Base-by-base conservation (phyloP, 2,113 vertebrate species). In the Syngnathoides biaculeatus region DNA sequence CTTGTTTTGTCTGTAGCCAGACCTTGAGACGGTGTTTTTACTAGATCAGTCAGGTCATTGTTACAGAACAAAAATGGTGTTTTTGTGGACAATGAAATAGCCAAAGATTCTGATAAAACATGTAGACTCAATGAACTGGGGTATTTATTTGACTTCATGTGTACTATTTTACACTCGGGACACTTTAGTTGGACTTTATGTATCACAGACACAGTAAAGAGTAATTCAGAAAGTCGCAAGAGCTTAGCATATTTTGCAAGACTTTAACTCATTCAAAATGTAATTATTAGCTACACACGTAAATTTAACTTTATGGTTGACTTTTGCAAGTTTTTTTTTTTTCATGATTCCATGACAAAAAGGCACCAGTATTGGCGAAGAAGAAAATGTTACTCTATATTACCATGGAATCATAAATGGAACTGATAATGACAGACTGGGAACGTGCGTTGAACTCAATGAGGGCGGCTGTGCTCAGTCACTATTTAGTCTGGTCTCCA, bases 1-100 rank as follows among this genome's bases (percentile, higher is more conserved):
- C 70, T 85, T 86, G 88, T 89, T 89, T 86, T 79, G 81, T 79
- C 84, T 88, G 17, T 58, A 14, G 61, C 59, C 24, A 60, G 71
- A 75, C 74, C 77, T 82, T 19, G 50, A 81, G 80, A 72, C 65
- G 4, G 1, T 79, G 81, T 88, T 85, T 79, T 76, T 38, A 5
- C 42, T 48, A 35, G 38, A 71, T 80, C 77, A 69, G 64, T 77
- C 59, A n/a, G 67, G 47, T 69, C 47, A 82, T 78, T 85, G 86
- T 83, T 80, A 53, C 48, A 22, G 57, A 65, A 82, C 60, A 66
- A 78, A 64, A 89, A 81, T 73, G 66, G 64, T 10, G 42, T 45
- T 80, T 77, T 80, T 77, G 62, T 78, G 73, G 79, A 40, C 79
- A 24, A 65, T 40, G 70, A 52, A 77, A 64, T 59, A 50, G n/a